phyloP scores from a whole-genome alignment of 2,888 invertebrate genomes.

The Calephelis perditalis region DNA sequence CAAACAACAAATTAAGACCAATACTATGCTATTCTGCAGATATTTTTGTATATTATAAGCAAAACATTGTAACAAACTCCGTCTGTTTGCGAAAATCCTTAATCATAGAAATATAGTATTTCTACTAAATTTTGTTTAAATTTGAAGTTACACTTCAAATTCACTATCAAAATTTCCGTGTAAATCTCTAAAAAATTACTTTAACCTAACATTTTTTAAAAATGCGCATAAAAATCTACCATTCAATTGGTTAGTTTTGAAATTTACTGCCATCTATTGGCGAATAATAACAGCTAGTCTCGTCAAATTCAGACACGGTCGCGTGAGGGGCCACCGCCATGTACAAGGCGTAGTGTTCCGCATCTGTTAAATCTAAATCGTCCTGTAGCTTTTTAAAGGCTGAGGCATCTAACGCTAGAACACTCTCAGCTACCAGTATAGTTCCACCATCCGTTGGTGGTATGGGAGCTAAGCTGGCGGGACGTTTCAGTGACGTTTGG shows the following conservation, averaged over 20 bases:
- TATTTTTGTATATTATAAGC: too few relatives aligned
- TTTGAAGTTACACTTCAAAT: neutral
- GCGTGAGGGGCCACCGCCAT: slow-evolving; percentile 92
- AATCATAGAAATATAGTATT: too few relatives aligned
- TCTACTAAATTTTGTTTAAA: neutral
- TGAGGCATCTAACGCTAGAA: slow-evolving; percentile 62
- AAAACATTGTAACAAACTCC: too few relatives aligned
- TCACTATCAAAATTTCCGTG: neutral
- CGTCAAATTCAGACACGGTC: slow-evolving; percentile 92
- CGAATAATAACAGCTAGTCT: slow-evolving; percentile 91
- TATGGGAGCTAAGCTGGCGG: slow-evolving; percentile 50
- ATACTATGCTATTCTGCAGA: too few relatives aligned
- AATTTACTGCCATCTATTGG: slow-evolving; percentile 89
- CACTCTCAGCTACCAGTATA: slow-evolving; percentile 78
- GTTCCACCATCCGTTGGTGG: slow-evolving; percentile 74
- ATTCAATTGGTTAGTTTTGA: slow-evolving; percentile 40
- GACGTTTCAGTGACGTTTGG: slow-evolving; percentile 45
- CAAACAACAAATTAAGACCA: too few relatives aligned
- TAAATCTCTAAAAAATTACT: neutral
- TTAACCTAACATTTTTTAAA: neutral
- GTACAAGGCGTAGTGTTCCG: slow-evolving; percentile 92
- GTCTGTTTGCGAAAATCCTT: too few relatives aligned
- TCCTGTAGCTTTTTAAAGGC: slow-evolving; percentile 62
- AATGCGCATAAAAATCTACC: neutral
- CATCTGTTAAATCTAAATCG: slow-evolving; percentile 87